Evolutionary conservation across 1,140 invertebrate species (phyloP).

Genomic region (Maniola jurtina): DNA sequence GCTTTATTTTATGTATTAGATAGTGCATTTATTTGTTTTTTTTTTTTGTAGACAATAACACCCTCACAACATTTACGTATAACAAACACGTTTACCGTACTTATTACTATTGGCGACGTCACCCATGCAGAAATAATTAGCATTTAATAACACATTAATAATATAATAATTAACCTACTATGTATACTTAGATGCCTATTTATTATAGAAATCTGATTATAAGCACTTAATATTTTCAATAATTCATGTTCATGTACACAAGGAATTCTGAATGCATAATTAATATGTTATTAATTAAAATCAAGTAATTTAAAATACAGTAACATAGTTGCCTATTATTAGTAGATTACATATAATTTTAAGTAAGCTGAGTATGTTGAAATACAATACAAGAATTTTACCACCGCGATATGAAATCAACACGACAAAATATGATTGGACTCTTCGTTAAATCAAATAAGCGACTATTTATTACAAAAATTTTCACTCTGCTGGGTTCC

Average conservation of each 20-base stretch:
- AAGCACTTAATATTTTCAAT: conserved; percentile 23
- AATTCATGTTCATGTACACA: conserved; percentile 28
- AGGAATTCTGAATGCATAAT: conserved; percentile 23
- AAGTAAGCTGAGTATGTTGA: neutral
- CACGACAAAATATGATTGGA: too few species aligned
- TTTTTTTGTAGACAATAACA: neutral
- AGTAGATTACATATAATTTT: neutral
- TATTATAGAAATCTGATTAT: conserved; percentile 17
- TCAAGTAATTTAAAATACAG: conserved; percentile 24
- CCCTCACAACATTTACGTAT: conserved; percentile 8
- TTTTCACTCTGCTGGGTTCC: too few species aligned
- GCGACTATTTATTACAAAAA: too few species aligned
- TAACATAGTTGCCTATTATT: conserved; percentile 23
- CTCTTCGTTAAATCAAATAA: too few species aligned
- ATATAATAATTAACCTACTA: neutral
- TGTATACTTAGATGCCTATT: neutral
- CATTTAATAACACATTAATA: conserved; percentile 2
- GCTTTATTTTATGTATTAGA: conserved; percentile 6
- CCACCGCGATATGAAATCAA: too few species aligned
- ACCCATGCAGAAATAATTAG: neutral
- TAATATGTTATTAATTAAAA: conserved; percentile 26
- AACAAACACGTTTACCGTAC: neutral
- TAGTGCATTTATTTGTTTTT: neutral
- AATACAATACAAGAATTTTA: neutral
- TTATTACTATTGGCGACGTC: neutral